Base-by-base conservation (phyloP, 2,797 vertebrate genomes). In the Lateolabrax maculatus region DNA sequence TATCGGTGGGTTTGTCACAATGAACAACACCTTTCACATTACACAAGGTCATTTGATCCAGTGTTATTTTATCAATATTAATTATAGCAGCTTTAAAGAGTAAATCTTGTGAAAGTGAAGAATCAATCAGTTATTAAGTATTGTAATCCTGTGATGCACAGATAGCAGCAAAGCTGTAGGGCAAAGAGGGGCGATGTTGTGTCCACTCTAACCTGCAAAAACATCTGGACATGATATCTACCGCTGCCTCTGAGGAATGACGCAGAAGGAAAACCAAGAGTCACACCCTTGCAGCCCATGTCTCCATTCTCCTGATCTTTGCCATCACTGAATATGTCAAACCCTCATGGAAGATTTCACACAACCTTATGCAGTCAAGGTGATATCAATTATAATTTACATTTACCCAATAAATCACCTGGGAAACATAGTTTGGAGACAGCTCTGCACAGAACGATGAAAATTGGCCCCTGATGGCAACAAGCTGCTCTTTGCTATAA, bases 221-320 rank as follows among this genome's bases (percentile, higher is more conserved):
- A 89, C 92, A 92, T 92, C 87, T 91, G 87, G 79, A 87, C 71
- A 55, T 79, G 83, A 92, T 89, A 79, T 87, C 48, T 53, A 52
- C 69, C 0, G 16, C 29, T 2, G 25, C 73, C 27, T 71, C 72
- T 80, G 78, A 61, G 69, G 76, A 71, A 84, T 81, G 83, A 88
- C 16, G 53, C 77, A 87, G 55, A 39, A 68, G 58, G 77, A 83
- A 87, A 88, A 73, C 53, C 36, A 39, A 73, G 12, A 52, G 58
- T 71, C 67, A 74, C 87, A 57, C 87, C 67, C 72, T 58, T 31
- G 19, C 53, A 81, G 66, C 36, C 37, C 31, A 21, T 37, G 70
- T 86, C 81, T 79, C 61, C 66, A 29, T 61, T 77, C 61, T 48
- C 51, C 74, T 82, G 70, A 81, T 83, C 66, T 84, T 79, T 87